Conservation (phyloP, 2,888 invertebrate genomes). For the Pycnomerus fuliginosus region DNA sequence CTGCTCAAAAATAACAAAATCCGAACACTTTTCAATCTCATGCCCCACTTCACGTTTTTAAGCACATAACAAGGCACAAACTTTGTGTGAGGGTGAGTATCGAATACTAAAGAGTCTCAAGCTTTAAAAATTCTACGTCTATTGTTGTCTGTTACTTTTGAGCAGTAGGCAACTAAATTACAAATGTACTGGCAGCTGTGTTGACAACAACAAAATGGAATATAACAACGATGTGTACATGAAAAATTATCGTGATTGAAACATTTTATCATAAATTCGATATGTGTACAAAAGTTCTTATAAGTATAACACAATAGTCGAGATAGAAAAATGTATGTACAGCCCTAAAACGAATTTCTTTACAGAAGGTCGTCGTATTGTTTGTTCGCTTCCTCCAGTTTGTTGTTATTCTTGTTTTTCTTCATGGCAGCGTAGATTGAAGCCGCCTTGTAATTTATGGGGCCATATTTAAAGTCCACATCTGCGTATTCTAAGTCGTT, state of each 20-base stretch:
- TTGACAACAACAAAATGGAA: conserved; percentile 1
- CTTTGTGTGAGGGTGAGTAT: no score
- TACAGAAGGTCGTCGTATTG: conserved; percentile 47
- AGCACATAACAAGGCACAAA: no score
- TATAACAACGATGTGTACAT: conserved; percentile 6
- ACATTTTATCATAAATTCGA: conserved; percentile 26
- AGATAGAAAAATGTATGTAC: conserved; percentile 15
- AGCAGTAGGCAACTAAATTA: no score
- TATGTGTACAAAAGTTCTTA: conserved; percentile 31
- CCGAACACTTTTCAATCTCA: no score
- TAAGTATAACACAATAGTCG: conserved; percentile 24
- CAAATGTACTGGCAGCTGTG: no score
- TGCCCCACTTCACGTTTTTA: no score
- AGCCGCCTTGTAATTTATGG: conserved; percentile 88
- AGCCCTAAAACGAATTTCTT: no score
- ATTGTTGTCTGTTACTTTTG: no score
- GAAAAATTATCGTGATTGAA: conserved; percentile 21
- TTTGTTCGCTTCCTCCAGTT: conserved; percentile 43
- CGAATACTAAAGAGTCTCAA: no score
- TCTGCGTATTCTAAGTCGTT: conserved; percentile 87
- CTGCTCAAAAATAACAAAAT: no score
- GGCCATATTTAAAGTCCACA: conserved; percentile 86
- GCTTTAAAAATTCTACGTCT: no score
- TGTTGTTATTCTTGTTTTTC: conserved; percentile 56
- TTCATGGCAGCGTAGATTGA: conserved; percentile 79